phyloP scores from a whole-genome alignment of 2,888 invertebrate genomes.

The Saturnia japonica region DNA sequence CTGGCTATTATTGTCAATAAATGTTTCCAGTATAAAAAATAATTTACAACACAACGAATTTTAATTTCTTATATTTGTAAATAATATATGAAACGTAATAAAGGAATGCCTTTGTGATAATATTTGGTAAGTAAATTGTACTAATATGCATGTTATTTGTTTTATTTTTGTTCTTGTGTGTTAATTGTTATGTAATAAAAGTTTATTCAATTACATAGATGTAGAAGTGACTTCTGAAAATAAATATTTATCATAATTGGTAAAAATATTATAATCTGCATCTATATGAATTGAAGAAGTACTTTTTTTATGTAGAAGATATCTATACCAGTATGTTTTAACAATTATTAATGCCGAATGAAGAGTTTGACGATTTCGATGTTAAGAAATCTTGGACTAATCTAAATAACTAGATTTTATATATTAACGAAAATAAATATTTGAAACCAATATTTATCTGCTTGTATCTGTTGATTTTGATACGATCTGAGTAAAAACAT shows the following conservation, averaged over 20 bases:
- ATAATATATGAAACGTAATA: not conserved
- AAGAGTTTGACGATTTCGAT: not conserved
- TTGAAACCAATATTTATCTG: no score
- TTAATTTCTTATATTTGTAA: not conserved
- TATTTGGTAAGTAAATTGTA: conserved; percentile 23
- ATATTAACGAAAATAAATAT: no score
- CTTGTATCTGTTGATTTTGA: no score
- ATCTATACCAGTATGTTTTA: not conserved
- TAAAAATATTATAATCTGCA: not conserved
- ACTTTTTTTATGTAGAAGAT: not conserved
- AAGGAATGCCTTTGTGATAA: not conserved
- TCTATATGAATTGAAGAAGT: not conserved
- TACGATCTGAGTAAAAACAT: no score
- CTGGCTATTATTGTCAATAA: no score
- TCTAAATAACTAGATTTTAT: no score
- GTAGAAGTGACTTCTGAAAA: not conserved
- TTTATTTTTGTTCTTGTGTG: conserved; percentile 20
- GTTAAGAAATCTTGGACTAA: no score
- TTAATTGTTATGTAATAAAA: conserved; percentile 16
- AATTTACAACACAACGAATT: no score
- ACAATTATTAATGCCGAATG: not conserved
- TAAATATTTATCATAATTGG: not conserved
- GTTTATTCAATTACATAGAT: conserved; percentile 1
- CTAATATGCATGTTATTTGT: conserved; percentile 41
- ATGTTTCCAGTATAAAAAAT: not conserved